Base-by-base conservation (phyloP, 2,888 invertebrate species). In the Phyto melanocephala region DNA sequence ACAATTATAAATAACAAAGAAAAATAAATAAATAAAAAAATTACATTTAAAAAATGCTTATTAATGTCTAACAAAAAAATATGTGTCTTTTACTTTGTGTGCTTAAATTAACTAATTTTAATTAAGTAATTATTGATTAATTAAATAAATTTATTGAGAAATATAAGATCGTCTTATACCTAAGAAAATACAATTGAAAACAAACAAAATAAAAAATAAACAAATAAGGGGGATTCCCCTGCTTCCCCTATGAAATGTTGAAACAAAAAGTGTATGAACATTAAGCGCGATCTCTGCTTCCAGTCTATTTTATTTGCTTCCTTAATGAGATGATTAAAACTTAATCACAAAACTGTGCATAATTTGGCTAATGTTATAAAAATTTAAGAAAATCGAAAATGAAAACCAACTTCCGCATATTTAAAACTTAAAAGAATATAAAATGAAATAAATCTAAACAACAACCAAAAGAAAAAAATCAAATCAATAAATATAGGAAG, bases 281-380 rank as follows among this genome's bases (percentile, higher is more conserved):
- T 6, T 52, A 40, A 63, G 42, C 68, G 68, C 78, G 70, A 70
- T 82, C 74, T 74, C 79, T 65, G 81, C 85, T 86, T 85, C 86
- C 85, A 84, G 80, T 84, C 84, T 79, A 77, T 79, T 84, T 83
- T 56, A 65, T 85, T 85, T 86, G 85, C 87, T 87, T 87, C 87
- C 86, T 78, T 58, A 50, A 5, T 28, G 4, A 40, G 35, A 81
- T 80, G 15, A 80, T 71, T 45, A 17, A 81, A 78, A 54, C 42
- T 45, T 47, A 83, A 65, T 28, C 1, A 45, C 52, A 42, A 28
- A 47, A 79, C 17, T 67, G 47, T 33, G 52, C 45, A 52, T 60
- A 62, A 63, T 80, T 80, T 80, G 74, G 71, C 74, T 63, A 45
- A 70, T 42, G 65, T 62, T 62, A 13, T 28, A 15, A 40, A 54